A percentile compares a stretch with the other conserved stretches of the same genome.
Conservation (phyloP, 2,888 invertebrate species). For the Cataglyphis altisquamis region DNA sequence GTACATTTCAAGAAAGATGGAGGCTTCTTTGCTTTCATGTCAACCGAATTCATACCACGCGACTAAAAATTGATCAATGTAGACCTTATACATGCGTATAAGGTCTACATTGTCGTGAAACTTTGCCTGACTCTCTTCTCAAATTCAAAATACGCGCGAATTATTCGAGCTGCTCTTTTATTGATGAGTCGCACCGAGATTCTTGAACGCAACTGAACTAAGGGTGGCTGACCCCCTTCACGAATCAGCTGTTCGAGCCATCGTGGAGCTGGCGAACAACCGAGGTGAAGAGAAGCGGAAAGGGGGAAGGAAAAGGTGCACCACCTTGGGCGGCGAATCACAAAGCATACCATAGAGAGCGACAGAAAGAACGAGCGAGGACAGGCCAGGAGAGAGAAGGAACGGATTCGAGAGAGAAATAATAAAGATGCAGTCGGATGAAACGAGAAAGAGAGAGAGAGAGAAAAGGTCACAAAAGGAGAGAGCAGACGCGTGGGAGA, state of each 20-base stretch:
- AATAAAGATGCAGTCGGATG: slow-evolving; percentile 22
- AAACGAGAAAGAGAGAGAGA: slow-evolving; percentile 34
- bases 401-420: slow-evolving; percentile 43
- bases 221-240: slow-evolving; percentile 79
- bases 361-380: slow-evolving; percentile 57
- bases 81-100: not conserved
- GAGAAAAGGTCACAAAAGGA: slow-evolving; percentile 26
- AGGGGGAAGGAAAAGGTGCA: slow-evolving; percentile 47
- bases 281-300: slow-evolving; percentile 5
- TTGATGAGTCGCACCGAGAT: slow-evolving; percentile 52
- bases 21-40: not conserved
- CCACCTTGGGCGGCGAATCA: slow-evolving; percentile 74
- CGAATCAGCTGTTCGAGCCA: slow-evolving; percentile 79
- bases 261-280: slow-evolving; percentile 59
- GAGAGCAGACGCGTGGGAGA: slow-evolving; percentile 82
- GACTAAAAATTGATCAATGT: not conserved
- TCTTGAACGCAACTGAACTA: slow-evolving; percentile 39
- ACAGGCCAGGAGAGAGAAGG: slow-evolving; percentile 70
- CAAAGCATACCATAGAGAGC: slow-evolving; percentile 78
- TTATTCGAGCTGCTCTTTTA: slow-evolving; percentile 53
- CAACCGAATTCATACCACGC: not conserved
- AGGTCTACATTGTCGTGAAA: not conserved
- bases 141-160: slow-evolving; percentile 50
- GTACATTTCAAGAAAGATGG: no score
- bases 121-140: not conserved